Base-by-base conservation (phyloP, 1,140 invertebrate species). In the Apis dorsata region DNA sequence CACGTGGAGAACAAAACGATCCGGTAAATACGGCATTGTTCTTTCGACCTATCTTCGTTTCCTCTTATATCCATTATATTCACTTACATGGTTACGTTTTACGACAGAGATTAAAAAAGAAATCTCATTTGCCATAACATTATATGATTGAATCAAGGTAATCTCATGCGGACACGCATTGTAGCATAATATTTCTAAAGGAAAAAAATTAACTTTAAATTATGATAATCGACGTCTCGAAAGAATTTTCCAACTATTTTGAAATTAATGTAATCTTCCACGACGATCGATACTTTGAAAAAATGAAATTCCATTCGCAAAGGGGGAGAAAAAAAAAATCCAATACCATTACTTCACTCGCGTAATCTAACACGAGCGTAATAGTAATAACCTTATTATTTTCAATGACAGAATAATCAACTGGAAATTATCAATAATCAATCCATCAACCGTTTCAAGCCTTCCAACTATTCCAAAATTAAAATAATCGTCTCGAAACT, bases 71-170 rank as follows among this genome's bases (percentile, higher is more conserved):
- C 21, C 55, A 15, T 59, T 73, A 15, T 34, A 73, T 73, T 44
- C 71, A 7, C 28, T 73, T 59, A 21, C 55, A 28, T 59, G 55
- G 71, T 28, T 72, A 72, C 51, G 28, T 57, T 73, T 59, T 44
- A 59, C 24, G 71, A 73, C 28, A 13, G 12, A 7, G 55, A 59
- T 59, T 44, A 73, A 28, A 44, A n/a, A 4, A 13, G 71, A 21
- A 28, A 73, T 55, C 24, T 71, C 70, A 72, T 15, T 24, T 24
- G 3, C 17, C 70, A 24, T 15, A 72, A 51, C 53, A 24, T 72
- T 57, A 34, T 24, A 24, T 44, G 34, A 44, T 44, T 44, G 34
- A 44, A 44, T 44, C 34, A 44, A 44, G 34, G 34, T 44, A 44
- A 44, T 44, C 34, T 44, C 34, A 44, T 7, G 34, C 34, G 34